phyloP scores from a whole-genome alignment of 2,113 vertebrate species.

The Thalassarche chlororhynchos region DNA sequence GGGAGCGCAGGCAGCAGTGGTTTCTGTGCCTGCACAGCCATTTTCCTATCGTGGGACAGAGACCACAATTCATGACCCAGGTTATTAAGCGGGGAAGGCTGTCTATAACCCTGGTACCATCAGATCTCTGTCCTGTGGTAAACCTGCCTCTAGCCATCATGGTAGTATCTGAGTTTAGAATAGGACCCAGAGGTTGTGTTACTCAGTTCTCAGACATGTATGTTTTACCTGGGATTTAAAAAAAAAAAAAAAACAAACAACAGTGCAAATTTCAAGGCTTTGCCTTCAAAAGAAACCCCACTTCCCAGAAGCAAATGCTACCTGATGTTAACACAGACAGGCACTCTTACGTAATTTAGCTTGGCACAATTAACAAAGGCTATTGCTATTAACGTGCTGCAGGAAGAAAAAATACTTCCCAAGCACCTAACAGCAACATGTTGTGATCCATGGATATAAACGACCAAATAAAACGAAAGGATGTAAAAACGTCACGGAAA shows the following conservation, averaged over 20 bases:
- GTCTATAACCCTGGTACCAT: background rate
- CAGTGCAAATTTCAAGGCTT: background rate
- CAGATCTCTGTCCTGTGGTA: background rate
- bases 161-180: background rate
- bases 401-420: conserved; percentile 20
- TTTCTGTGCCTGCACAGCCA: background rate
- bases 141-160: background rate
- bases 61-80: background rate
- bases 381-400: background rate
- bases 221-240: background rate
- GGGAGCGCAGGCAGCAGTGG: fast-evolving
- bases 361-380: conserved; percentile 15
- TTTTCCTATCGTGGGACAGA: background rate
- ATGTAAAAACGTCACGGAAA: conserved; percentile 69
- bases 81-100: background rate
- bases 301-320: background rate
- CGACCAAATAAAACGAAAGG: conserved; percentile 67
- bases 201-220: background rate
- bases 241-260: too few relatives aligned
- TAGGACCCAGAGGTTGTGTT: background rate
- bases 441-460: conserved; percentile 56
- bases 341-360: background rate
- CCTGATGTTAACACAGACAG: background rate
- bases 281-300: background rate
- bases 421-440: conserved; percentile 4